Conservation (phyloP, 2,113 vertebrate genomes). For the Hemiscyllium ocellatum region DNA sequence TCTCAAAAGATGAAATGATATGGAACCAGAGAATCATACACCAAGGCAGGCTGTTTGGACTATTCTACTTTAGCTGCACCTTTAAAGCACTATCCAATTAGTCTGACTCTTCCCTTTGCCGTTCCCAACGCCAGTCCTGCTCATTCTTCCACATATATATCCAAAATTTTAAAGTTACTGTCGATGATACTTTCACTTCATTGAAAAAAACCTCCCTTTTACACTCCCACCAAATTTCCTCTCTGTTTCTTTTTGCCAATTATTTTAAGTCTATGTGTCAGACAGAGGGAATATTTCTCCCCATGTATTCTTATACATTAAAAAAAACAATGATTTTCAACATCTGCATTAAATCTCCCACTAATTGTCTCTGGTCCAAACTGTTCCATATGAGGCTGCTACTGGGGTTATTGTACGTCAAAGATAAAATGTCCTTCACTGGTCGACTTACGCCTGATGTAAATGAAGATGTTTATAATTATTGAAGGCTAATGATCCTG, state of each 20-base stretch:
- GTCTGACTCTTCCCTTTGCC: neutral
- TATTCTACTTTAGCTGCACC: neutral
- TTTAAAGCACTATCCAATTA: neutral
- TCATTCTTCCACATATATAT: neutral
- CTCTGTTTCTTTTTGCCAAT: neutral
- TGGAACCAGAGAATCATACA: neutral
- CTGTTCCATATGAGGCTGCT: neutral
- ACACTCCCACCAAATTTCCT: neutral
- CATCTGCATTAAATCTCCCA: neutral
- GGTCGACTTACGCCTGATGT: neutral
- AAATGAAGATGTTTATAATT: neutral
- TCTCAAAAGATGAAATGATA: neutral
- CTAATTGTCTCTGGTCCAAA: neutral
- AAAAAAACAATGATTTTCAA: neutral
- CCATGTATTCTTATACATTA: neutral
- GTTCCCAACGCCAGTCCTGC: neutral
- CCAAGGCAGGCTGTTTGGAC: neutral
- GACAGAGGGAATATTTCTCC: neutral
- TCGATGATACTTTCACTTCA: neutral
- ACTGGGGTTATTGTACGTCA: neutral
- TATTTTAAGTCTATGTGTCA: neutral
- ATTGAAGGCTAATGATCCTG: neutral
- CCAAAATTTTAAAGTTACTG: neutral
- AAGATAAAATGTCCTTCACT: neutral
- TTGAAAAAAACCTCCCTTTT: neutral